Base-by-base conservation (phyloP, 2,797 vertebrate species). In the Micromesistius poutassou region DNA sequence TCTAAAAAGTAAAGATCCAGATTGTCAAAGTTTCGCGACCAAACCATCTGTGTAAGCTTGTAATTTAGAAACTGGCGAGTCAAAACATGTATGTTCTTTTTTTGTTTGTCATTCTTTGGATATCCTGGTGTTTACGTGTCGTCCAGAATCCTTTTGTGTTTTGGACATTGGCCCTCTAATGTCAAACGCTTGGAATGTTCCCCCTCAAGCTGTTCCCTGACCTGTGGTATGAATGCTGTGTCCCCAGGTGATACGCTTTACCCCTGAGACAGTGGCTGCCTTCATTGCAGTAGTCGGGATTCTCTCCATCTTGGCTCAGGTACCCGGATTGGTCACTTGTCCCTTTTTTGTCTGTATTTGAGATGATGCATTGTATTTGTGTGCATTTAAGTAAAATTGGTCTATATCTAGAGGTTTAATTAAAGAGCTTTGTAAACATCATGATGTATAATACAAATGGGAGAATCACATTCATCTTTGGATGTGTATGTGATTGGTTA, bases 211-310 rank as follows among this genome's bases (percentile, higher is more conserved):
- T 76, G 1, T 83, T 78, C 87, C 50, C 77, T 86, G 75, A 89
- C 84, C 71, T 76, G 77, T 71, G 72, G 3, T 79, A 22, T 75
- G 28, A 77, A 78, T 33, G 14, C 40, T 28, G 1, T 75, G 22
- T 79, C 86, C 77, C 73, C 91, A 97, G 96, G 95, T 97, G 85
- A 96, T 97, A 81, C 84, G 95, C 72, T 97, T 97, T 88, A 91
- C 96, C 28, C 94, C 95, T 0, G 96, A 96, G 92, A 96, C 96
- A 0, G 96, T 97, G 78, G 96, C 96, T 78, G 96, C 96, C 66
- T 97, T 97, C 78, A 97, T 97, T 0, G 96, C 96, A 0, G 96
- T 97, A 0, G 93, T 97, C 84, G 96, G 96, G 79, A 96, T 97
- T 85, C 95, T 97, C 75, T 97, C 96, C 28, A 97, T 97, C 84